Evolutionary conservation across 2,888 invertebrate genomes (phyloP), one percentile per base, ranked within the genome.

Genomic region (Erebia ligea): DNA sequence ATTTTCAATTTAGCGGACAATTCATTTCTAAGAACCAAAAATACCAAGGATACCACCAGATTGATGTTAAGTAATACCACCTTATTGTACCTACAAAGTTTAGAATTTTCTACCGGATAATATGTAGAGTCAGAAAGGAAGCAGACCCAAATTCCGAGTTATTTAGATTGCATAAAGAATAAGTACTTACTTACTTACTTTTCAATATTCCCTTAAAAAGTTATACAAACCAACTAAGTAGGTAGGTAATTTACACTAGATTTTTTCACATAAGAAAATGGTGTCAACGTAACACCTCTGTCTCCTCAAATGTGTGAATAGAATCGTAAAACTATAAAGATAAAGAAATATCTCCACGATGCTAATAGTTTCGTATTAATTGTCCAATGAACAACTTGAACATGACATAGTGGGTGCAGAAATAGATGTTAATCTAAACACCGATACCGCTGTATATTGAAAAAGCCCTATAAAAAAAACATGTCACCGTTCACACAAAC

Each of bases 371-470:
- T 66, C 57, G 40, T 40, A 40, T 69, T 58, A 69, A 64, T 67
- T 67, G 17, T 34, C 48, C 17, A 67, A 67, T 57, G 67, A 67
- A 57, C 57, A 67, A 67, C 67, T 15, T 13, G 40, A 54, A 56
- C 67, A 50, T 67, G 58, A 67, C 67, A 58, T 67, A 67, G 67
- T 67, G n/a, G 78, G 76, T 78, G 77, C 78, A 78, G 75, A 78
- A 76, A 74, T 68, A 72, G 80, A 80, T 78, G 76, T 69, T 75
- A 78, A 80, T 82, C 79, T 75, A 70, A 73, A 75, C 73, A 63
- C 68, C 61, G 57, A 69, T 50, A 58, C 66, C 69, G 68, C 67
- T 48, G 62, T 68, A 72, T 52, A 68, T 58, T 57, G 50, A 74
- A 70, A 75, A 72, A 67, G 58, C 25, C 57, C 10, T 45, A 73